phyloP scores from a whole-genome alignment of 2,113 vertebrate genomes.

The Salvelinus sp. region DNA sequence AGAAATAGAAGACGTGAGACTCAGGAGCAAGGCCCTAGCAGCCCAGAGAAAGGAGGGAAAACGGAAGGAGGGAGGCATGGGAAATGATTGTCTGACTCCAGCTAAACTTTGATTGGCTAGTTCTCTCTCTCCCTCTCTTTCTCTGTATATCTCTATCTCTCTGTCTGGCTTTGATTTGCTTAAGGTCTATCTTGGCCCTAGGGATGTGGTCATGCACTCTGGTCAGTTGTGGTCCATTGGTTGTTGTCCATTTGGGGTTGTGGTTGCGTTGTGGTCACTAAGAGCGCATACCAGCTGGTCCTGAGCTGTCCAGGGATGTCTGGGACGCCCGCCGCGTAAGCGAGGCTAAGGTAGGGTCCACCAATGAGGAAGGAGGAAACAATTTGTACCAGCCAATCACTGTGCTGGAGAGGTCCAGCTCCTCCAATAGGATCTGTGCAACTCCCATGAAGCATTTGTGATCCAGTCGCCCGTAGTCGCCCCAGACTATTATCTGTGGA shows the following conservation, averaged over 20 bases:
- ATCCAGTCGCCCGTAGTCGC: conserved; percentile 98
- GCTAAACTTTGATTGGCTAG: conserved; percentile 84
- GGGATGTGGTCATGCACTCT: conserved; percentile 38
- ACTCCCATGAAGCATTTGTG: conserved; percentile 99
- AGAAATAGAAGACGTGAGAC: conserved; percentile 19
- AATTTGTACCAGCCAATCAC: conserved; percentile 99
- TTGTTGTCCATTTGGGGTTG: conserved; percentile 48
- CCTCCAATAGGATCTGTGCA: conserved; percentile 97
- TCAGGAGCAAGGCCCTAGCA: conserved; percentile 24
- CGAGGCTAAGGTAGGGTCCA: conserved; percentile 96
- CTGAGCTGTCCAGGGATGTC: conserved; percentile 96
- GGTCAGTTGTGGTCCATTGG: conserved; percentile 61
- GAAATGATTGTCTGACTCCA: conserved; percentile 98
- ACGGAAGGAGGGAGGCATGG: conserved; percentile 71
- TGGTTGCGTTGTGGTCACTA: conserved; percentile 78
- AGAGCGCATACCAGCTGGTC: conserved; percentile 90
- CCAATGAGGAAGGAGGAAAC: conserved; percentile 96
- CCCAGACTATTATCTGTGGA: conserved; percentile 96
- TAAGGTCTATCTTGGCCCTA: conserved; percentile 34
- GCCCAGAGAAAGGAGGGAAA: conserved; percentile 18
- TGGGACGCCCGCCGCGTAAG: conserved; percentile 96
- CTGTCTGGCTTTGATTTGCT: conserved; percentile 67
- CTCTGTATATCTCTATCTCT: conserved; percentile 50
- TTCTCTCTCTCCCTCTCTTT: conserved; percentile 53
- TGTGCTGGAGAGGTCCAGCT: conserved; percentile 96